phyloP scores from a whole-genome alignment of 2,797 vertebrate species.

The Amphiprion clarkii region DNA sequence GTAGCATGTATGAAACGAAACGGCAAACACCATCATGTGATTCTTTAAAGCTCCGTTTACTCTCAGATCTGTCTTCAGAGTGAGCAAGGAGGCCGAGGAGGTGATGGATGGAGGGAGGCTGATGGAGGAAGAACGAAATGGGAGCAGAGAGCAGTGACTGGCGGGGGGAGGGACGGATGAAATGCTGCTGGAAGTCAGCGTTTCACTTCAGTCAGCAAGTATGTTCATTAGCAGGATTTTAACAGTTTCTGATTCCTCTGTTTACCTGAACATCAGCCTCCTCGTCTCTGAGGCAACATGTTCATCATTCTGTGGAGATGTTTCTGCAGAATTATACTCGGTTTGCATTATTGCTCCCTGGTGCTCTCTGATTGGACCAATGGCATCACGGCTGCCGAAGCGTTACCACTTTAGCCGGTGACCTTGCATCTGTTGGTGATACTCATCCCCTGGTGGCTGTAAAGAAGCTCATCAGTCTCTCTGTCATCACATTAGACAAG shows the following conservation, averaged over 20 bases:
- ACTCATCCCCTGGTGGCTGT: slow-evolving; percentile 37
- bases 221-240: neutral
- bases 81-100: neutral
- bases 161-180: slow-evolving; percentile 49
- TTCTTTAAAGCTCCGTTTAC: neutral
- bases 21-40: neutral
- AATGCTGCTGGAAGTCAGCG: slow-evolving; percentile 59
- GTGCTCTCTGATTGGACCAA: slow-evolving; percentile 17
- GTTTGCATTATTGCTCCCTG: slow-evolving; percentile 45
- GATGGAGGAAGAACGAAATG: slow-evolving; percentile 7
- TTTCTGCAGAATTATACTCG: slow-evolving; percentile 29
- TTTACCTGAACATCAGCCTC: slow-evolving; percentile 3
- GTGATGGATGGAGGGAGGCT: too few species aligned
- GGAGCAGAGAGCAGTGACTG: slow-evolving; percentile 20
- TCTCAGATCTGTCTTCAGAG: slow-evolving; percentile 25
- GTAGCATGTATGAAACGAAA: neutral
- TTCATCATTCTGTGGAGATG: slow-evolving; percentile 13
- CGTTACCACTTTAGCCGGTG: slow-evolving; percentile 40
- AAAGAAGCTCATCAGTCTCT: slow-evolving; percentile 50
- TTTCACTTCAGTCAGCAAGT: slow-evolving; percentile 49
- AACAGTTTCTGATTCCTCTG: neutral
- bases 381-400: slow-evolving; percentile 30
- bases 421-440: slow-evolving; percentile 50
- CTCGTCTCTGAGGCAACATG: neutral
- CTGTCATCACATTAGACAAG: slow-evolving; percentile 39